These are phyloP conservation scores for Apeltes quadracus DNA, from an alignment of 2,113 vertebrate genomes.

Conservation along the genomic window DNA sequence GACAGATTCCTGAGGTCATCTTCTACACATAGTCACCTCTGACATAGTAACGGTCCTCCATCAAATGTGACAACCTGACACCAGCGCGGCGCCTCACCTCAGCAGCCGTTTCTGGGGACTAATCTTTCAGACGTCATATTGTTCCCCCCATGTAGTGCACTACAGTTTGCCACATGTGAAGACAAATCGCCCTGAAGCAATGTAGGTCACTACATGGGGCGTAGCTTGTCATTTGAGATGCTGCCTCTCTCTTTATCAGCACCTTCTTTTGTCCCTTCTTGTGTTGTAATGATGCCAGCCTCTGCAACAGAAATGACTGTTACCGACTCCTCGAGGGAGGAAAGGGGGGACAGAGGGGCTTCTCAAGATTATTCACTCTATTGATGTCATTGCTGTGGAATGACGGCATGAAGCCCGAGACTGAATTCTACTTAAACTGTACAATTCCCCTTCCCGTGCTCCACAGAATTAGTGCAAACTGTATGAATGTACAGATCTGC, in stretches of 20 bases:
- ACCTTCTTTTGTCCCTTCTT: slow-evolving; percentile 51
- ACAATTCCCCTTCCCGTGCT: slow-evolving; percentile 48
- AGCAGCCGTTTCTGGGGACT: slow-evolving; percentile 63
- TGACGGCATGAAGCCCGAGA: slow-evolving; percentile 48
- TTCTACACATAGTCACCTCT: slow-evolving; percentile 92
- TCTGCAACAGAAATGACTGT: slow-evolving; percentile 54
- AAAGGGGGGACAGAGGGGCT: slow-evolving; percentile 41
- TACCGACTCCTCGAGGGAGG: slow-evolving; percentile 38
- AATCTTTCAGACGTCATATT: slow-evolving; percentile 63
- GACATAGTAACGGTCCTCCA: slow-evolving; percentile 54
- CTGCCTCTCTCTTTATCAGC: slow-evolving; percentile 47
- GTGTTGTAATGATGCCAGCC: slow-evolving; percentile 48
- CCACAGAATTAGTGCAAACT: slow-evolving; percentile 40
- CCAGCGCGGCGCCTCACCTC: slow-evolving; percentile 51
- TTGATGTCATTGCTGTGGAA: slow-evolving; percentile 55
- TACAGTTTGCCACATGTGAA: slow-evolving; percentile 44
- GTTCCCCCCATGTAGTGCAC: slow-evolving; percentile 47
- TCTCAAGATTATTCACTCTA: slow-evolving; percentile 54
- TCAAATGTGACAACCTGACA: slow-evolving; percentile 68
- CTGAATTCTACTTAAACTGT: slow-evolving; percentile 56
- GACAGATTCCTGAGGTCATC: slow-evolving; percentile 97
- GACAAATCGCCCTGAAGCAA: slow-evolving; percentile 27
- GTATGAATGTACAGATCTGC: slow-evolving; percentile 72
- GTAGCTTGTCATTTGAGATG: slow-evolving; percentile 54
- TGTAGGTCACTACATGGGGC: slow-evolving; percentile 56